Evolutionary conservation across 1,140 invertebrate genomes (phyloP), one percentile per base, ranked within the genome.

Genomic region (Maconellicoccus hirsutus): DNA sequence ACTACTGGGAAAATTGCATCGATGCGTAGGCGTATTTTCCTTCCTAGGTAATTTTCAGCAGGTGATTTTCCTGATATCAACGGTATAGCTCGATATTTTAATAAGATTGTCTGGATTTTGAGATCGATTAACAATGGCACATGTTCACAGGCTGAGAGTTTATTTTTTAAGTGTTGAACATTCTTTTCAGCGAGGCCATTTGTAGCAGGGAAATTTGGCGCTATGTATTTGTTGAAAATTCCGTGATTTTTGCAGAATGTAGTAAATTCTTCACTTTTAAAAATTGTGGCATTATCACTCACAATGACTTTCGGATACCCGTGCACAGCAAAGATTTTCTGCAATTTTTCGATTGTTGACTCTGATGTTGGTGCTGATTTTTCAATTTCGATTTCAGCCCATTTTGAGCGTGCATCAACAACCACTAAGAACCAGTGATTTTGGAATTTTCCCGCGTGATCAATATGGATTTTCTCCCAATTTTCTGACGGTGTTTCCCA

Each of bases 1-100:
- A 38, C 14, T 69, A 4, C 10, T 81, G 0, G 84, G 84, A 74
- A 83, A 81, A 74, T 79, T 79, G 2, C 81, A 81, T 12, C 81
- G 78, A n/a, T 78, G 80, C 59, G 66, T 76, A 38, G 75, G 75
- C 0, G 73, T 77, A 70, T 77, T 74, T 72, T 82, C 79, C 72
- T 71, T 82, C 14, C 75, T 83, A 22, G 71, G 81, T 1, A 75
- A 79, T 0, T 82, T 83, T 76, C 73, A 26, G 38, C 42, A 10
- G 70, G 70, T 29, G 70, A 69, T 71, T 71, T 70, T 4, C 69
- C 70, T n/a, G 16, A 63, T 71, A 7, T 19, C 2, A 71, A 33
- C 8, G 72, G 72, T 2, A 70, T 73, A 38, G 70, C 72, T 23
- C 70, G 42, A 71, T 73, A 71, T 61, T 25, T 21, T 3, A 73